Evolutionary conservation across 2,113 vertebrate species (phyloP).

Genomic region (Hippocampus zosterae): DNA sequence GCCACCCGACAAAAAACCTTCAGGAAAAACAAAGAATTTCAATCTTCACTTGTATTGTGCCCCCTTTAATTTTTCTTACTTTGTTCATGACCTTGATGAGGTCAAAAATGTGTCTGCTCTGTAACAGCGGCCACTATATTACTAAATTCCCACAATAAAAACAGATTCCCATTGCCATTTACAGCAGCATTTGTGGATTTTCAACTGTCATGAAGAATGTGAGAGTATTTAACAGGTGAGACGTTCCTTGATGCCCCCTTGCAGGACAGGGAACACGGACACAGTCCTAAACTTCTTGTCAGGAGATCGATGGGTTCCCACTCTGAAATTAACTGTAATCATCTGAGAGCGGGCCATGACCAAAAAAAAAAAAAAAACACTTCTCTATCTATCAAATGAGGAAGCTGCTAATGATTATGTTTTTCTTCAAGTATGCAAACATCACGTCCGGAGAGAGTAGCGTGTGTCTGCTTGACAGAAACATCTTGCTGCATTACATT

Average conservation of each 20-base stretch:
- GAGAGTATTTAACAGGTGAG: slow-evolving; percentile 37
- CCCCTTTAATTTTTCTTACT: no score
- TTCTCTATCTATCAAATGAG: slow-evolving; percentile 52
- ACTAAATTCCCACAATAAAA: background rate
- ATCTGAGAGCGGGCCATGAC: slow-evolving; percentile 50
- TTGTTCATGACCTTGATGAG: no score
- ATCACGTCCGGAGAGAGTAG: slow-evolving; percentile 67
- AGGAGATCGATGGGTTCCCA: slow-evolving; percentile 31
- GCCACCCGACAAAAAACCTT: background rate
- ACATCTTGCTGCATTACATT: slow-evolving; percentile 61
- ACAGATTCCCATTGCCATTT: background rate
- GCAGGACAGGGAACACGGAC: slow-evolving; percentile 17
- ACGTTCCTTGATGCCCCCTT: slow-evolving; percentile 15
- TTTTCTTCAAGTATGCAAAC: slow-evolving; percentile 69
- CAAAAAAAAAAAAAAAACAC: slow-evolving; percentile 20
- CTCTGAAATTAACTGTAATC: slow-evolving; percentile 41
- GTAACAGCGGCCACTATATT: background rate
- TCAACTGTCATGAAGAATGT: slow-evolving; percentile 31
- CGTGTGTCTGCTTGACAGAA: slow-evolving; percentile 56
- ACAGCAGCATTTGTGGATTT: background rate
- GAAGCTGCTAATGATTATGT: slow-evolving; percentile 69
- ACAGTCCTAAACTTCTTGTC: slow-evolving; percentile 33
- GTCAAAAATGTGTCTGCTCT: background rate
- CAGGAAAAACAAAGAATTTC: background rate
- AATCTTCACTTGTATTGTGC: background rate